Percentiles rank a stretch among this genome's conserved stretches.
These are phyloP conservation scores for Synaphobranchus kaupii DNA, from an alignment of 2,797 vertebrate genomes.

Conservation along the genomic window DNA sequence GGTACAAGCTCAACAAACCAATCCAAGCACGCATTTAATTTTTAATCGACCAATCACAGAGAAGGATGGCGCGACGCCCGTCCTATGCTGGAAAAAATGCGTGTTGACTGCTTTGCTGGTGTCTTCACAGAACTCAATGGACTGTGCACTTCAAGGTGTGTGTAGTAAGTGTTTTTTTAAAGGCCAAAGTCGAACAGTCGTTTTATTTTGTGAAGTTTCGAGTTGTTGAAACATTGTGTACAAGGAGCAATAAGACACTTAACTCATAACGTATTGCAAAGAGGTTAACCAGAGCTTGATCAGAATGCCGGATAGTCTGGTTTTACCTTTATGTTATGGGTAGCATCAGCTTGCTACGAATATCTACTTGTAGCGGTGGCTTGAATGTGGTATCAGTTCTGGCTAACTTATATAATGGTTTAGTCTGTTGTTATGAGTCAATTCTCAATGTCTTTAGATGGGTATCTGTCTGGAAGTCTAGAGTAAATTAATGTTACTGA, in stretches of 20 bases:
- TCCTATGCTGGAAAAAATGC: neutral
- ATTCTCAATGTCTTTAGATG: neutral
- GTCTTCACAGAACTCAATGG: neutral
- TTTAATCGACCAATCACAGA: neutral
- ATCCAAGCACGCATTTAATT: neutral
- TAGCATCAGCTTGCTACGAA: neutral
- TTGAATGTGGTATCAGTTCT: neutral
- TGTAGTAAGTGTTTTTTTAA: neutral
- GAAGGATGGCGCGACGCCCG: neutral
- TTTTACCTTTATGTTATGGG: too few species aligned
- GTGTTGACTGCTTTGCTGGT: neutral
- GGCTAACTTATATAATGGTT: neutral
- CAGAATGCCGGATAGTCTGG: too few species aligned
- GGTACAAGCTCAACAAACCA: neutral
- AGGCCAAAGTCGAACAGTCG: neutral
- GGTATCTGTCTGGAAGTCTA: neutral
- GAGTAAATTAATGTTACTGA: neutral
- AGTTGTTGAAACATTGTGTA: neutral
- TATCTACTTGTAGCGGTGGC: neutral
- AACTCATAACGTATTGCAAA: neutral
- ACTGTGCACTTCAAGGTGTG: neutral
- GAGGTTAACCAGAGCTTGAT: neutral
- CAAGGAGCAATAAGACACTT: neutral
- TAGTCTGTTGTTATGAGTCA: neutral
- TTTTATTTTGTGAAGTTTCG: neutral